Conservation (phyloP, 2,888 invertebrate species). For the Ptychoptera contaminata region DNA sequence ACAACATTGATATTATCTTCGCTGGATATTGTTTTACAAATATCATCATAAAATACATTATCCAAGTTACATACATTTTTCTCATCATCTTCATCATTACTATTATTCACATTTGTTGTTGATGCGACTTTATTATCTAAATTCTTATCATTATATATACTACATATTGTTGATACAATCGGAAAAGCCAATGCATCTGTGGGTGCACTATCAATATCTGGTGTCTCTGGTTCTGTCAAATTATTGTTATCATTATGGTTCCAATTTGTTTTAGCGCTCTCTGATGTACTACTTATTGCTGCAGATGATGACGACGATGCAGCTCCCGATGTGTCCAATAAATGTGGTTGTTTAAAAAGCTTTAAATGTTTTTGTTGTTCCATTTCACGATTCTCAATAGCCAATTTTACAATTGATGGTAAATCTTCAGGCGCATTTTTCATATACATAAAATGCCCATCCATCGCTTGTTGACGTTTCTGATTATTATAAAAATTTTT, state of each 20-base stretch:
- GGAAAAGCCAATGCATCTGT: background rate
- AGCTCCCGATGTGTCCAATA: too few species aligned
- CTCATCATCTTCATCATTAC: slow-evolving; percentile 11
- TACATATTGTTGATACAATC: background rate
- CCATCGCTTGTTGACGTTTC: too few species aligned
- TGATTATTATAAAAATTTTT: background rate
- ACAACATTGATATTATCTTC: too few species aligned
- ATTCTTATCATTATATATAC: slow-evolving; percentile 10
- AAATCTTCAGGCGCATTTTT: slow-evolving; percentile 10
- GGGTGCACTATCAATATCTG: slow-evolving; percentile 7
- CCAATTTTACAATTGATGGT: slow-evolving; percentile 10
- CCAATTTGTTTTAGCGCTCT: background rate
- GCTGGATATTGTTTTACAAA: too few species aligned
- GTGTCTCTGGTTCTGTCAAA: slow-evolving; percentile 5
- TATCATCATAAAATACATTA: too few species aligned
- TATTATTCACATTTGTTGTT: slow-evolving; percentile 8
- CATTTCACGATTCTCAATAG: slow-evolving; percentile 8
- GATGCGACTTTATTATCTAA: slow-evolving; percentile 16
- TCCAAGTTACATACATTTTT: too few species aligned
- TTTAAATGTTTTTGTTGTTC: slow-evolving; percentile 1
- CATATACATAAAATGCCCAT: too few species aligned
- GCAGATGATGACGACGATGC: too few species aligned
- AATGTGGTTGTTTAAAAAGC: too few species aligned
- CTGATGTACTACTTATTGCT: background rate
- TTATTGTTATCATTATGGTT: background rate